Evolutionary conservation across 1,140 invertebrate genomes (phyloP).

Genomic region (Trinorchestia longiramus): DNA sequence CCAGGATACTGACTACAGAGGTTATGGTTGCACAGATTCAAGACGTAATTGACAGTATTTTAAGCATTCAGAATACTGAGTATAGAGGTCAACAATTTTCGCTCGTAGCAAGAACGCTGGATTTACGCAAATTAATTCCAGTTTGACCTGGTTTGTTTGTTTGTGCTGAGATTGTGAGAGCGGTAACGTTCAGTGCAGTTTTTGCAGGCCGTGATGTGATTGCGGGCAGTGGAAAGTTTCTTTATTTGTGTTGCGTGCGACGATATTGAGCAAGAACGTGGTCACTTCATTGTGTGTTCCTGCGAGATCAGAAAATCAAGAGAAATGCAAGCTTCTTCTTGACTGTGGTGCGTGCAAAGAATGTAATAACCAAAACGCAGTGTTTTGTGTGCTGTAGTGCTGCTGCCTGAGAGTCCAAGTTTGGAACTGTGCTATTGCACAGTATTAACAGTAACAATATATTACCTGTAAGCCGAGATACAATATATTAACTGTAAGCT

Average conservation of each 20-base stretch:
- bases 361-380: too few species aligned
- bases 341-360: too few species aligned
- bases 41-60: neutral
- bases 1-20: neutral
- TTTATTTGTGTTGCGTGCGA: neutral
- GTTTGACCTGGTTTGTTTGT: neutral
- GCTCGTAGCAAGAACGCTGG: neutral
- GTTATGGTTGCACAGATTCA: neutral
- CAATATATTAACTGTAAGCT: too few species aligned
- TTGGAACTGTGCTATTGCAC: too few species aligned
- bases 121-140: neutral
- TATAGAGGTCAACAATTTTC: neutral
- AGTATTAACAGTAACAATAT: too few species aligned
- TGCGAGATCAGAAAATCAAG: neutral
- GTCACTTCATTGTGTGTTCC: neutral
- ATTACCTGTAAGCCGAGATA: too few species aligned
- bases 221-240: neutral
- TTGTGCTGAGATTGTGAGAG: neutral
- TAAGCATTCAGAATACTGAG: neutral
- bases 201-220: neutral
- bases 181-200: neutral
- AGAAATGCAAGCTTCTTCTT: neutral
- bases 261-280: neutral
- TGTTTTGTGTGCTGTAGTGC: too few species aligned
- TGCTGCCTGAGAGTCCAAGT: too few species aligned